Conservation (phyloP, 2,113 vertebrate genomes). For the Hemicordylus capensis region DNA sequence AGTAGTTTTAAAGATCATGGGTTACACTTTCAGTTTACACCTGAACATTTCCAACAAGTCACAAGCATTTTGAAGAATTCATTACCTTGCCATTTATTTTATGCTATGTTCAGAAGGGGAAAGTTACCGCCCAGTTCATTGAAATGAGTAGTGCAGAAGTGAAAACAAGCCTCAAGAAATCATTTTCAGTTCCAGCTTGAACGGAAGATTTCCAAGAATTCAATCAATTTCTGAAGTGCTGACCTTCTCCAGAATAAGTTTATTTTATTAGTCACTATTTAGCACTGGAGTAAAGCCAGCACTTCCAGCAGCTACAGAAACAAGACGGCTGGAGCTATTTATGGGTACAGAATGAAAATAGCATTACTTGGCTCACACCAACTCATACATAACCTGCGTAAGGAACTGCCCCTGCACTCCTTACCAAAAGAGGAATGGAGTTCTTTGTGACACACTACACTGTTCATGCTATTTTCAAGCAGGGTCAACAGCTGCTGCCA, state of each 20-base stretch:
- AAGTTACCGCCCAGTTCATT: not conserved
- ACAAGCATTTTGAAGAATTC: not conserved
- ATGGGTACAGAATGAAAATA: conserved; percentile 26
- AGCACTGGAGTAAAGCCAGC: conserved; percentile 4
- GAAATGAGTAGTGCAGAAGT: not conserved
- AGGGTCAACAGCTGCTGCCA: conserved; percentile 15
- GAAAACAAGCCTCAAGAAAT: not conserved
- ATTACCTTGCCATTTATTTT: not conserved
- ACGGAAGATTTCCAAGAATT: not conserved
- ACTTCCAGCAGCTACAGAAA: conserved; percentile 19
- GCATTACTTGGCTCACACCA: conserved; percentile 9
- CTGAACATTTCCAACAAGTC: not conserved
- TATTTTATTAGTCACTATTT: conserved; percentile 9
- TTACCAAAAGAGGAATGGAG: conserved; percentile 23
- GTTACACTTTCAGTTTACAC: not conserved
- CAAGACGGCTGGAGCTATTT: conserved; percentile 24
- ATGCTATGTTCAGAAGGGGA: no score
- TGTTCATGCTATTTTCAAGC: conserved; percentile 26
- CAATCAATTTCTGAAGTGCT: not conserved
- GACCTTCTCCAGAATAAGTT: not conserved
- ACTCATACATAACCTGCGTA: conserved; percentile 1
- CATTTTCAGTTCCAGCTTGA: not conserved
- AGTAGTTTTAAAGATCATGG: no score
- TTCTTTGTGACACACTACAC: conserved; percentile 6
- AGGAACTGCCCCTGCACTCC: not conserved